Conservation (phyloP, 1,140 invertebrate species). For the Rhagoletis pomonella region DNA sequence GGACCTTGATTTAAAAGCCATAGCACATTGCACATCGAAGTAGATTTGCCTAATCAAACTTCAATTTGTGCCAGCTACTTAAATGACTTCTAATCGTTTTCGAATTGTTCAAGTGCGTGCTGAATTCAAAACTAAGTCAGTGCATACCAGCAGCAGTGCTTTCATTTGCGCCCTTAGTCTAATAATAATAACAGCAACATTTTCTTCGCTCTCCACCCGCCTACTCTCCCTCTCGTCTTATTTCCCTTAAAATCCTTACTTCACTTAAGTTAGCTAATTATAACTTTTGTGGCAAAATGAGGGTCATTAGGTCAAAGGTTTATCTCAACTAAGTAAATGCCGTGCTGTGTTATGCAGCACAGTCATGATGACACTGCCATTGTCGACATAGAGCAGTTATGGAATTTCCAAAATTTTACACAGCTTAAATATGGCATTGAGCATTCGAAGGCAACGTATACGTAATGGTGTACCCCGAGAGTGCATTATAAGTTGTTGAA, state of each 20-base stretch:
- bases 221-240: too few species aligned
- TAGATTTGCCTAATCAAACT: too few species aligned
- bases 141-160: neutral
- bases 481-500: neutral
- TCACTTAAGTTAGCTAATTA: constrained; percentile 12
- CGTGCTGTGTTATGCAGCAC: constrained; percentile 8
- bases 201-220: neutral
- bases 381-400: neutral
- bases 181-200: neutral
- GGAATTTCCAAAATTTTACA: neutral
- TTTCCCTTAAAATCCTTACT: neutral
- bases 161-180: neutral
- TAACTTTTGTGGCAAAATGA: constrained; percentile 21
- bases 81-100: too few species aligned
- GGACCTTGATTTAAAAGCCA: too few species aligned
- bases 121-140: neutral
- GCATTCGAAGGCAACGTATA: neutral
- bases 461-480: neutral
- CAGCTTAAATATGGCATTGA: neutral
- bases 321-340: neutral
- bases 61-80: too few species aligned
- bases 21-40: too few species aligned
- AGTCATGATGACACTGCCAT: neutral
- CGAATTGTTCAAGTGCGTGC: too few species aligned
- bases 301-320: constrained; percentile 53